Conservation (phyloP, 2,797 vertebrate species). For the Schizopygopsis pylzovi region DNA sequence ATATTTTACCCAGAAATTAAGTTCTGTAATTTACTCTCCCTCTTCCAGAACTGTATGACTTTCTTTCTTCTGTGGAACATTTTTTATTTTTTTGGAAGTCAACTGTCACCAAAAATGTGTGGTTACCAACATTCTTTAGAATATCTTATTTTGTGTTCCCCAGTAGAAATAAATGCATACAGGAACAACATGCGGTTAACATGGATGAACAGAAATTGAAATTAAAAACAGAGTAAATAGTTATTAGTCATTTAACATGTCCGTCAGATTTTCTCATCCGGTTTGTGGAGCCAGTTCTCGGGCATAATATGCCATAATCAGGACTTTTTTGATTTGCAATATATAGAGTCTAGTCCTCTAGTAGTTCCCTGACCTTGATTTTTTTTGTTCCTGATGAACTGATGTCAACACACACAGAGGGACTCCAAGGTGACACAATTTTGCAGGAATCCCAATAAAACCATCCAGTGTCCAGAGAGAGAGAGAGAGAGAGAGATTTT, state of each 20-base stretch:
- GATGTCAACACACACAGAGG: not conserved
- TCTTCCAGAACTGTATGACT: no score
- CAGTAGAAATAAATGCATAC: not conserved
- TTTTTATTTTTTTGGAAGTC: no score
- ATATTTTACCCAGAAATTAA: not conserved
- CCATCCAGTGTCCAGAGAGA: conserved; percentile 39
- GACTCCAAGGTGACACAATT: conserved; percentile 34
- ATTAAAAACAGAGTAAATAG: not conserved
- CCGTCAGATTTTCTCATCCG: not conserved
- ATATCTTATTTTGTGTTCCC: not conserved
- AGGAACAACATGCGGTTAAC: not conserved
- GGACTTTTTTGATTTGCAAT: not conserved
- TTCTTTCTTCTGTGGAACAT: not conserved
- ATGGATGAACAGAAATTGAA: not conserved
- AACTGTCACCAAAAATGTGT: not conserved
- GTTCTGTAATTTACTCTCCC: not conserved
- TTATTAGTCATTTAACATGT: not conserved
- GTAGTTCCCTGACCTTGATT: not conserved
- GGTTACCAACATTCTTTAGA: not conserved
- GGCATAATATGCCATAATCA: not conserved
- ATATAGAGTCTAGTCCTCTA: not conserved
- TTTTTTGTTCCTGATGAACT: not conserved
- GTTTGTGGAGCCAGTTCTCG: not conserved
- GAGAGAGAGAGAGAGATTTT: not conserved
- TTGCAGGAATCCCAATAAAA: conserved; percentile 52